phyloP scores from a whole-genome alignment of 2,888 invertebrate species.

The Epinotia nisella region DNA sequence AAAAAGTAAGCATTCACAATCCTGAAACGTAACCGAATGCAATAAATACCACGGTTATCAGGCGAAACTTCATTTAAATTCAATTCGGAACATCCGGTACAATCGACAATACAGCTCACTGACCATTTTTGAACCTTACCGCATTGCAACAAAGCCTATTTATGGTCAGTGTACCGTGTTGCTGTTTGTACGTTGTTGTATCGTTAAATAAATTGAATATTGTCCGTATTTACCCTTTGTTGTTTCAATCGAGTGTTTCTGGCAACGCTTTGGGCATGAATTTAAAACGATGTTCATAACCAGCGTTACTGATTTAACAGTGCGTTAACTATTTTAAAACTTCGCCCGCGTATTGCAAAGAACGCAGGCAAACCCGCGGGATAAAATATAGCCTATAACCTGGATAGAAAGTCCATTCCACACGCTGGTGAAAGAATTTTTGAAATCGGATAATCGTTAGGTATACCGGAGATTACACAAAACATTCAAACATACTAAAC shows the following conservation, averaged over 20 bases:
- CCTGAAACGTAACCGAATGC: conserved; percentile 26
- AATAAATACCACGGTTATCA: conserved; percentile 41
- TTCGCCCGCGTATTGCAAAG: too few relatives aligned
- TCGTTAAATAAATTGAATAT: conserved; percentile 44
- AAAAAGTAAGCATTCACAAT: conserved; percentile 21
- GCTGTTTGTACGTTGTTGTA: conserved; percentile 31
- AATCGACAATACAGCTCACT: neutral
- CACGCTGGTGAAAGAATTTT: too few relatives aligned
- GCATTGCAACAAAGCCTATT: neutral
- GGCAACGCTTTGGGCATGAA: conserved; percentile 11
- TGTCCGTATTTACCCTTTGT: conserved; percentile 42
- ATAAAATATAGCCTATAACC: too few relatives aligned
- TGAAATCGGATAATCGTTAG: too few relatives aligned
- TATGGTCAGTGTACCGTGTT: too few relatives aligned
- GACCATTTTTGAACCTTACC: neutral
- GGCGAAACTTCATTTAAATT: conserved; percentile 44
- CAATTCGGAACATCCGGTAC: conserved; percentile 35
- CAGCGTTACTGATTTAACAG: conserved; percentile 12
- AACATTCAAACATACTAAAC: too few relatives aligned
- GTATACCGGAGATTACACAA: too few relatives aligned
- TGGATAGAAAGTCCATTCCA: too few relatives aligned
- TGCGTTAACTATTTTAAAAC: neutral
- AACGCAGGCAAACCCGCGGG: too few relatives aligned
- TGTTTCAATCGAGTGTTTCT: conserved; percentile 31
- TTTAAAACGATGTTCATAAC: conserved; percentile 23